Base-by-base conservation (phyloP, 2,888 invertebrate species). In the Drosophila melanocephala region DNA sequence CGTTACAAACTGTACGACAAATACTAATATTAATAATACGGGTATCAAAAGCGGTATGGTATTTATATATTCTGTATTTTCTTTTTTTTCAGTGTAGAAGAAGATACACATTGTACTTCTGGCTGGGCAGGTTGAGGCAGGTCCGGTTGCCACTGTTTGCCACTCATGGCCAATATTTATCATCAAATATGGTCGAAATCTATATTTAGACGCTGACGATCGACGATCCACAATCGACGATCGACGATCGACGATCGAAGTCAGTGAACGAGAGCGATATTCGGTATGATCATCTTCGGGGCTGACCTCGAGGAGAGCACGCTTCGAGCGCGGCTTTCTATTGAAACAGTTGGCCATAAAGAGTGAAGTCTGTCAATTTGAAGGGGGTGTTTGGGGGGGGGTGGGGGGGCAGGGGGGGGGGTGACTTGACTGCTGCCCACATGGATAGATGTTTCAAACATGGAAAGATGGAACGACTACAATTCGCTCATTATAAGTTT, bases 131-230 rank as follows among this genome's bases (percentile, higher is more conserved):
- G 76, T 86, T 86, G 86, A 91, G 86, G 86, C 79, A 86, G 86
- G 86, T 86, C 90, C 91, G 68, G 72, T 78, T 70, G 39, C 52
- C 65, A 60, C 50, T 72, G 26, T 47, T 58, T 60, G 79, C 72
- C 77, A 79, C 89, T 90, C 90, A 83, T 83, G 80, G 84, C 88
- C 91, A 86, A 89, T 91, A 91, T 91, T 90, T 87, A 91, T 77
- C 90, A 87, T 72, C 90, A 87, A 87, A 87, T 91, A 91, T 87
- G 91, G 91, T 90, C 88, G 88, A 87, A 87, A 87, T 87, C 86
- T 87, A 87, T 91, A 90, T 87, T 91, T 91, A 87, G 86, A 84
- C 72, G 88, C 88, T 91, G 90, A 86, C 88, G 83, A 65, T 73
- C 67, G 30, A 59, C 60, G 16, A 33, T 62, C 52, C 5, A 12